Conservation (phyloP, 2,888 invertebrate species). For the Melipona beecheii region DNA sequence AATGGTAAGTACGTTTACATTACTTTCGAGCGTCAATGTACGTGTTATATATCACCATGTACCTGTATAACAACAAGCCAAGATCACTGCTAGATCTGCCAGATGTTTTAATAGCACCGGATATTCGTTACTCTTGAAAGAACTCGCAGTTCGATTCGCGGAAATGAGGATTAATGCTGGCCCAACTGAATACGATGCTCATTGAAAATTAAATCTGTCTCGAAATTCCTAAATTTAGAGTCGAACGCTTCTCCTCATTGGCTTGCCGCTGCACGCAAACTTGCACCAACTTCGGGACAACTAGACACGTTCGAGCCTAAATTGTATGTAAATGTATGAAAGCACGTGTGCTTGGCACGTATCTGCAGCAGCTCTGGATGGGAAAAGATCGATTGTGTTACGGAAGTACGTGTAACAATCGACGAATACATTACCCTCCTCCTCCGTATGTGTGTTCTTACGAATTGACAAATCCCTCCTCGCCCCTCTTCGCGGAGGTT, state of each 20-base stretch:
- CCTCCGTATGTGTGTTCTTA: background rate
- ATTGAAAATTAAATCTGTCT: slow-evolving; percentile 14
- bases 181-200: background rate
- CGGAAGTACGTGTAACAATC: background rate
- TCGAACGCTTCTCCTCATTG: slow-evolving; percentile 34
- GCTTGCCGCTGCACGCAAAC: background rate
- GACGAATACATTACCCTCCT: background rate
- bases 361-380: background rate
- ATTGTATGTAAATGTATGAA: background rate
- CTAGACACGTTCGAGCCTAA: background rate
- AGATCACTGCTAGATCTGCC: background rate
- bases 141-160: background rate
- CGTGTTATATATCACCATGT: background rate
- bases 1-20: too few species aligned
- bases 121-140: background rate
- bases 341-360: too few species aligned
- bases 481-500: background rate
- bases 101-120: background rate
- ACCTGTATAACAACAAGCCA: background rate
- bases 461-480: background rate
- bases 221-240: slow-evolving; percentile 28
- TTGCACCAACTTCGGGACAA: background rate
- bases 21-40: too few species aligned
- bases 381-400: background rate
- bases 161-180: slow-evolving; percentile 1